These are phyloP conservation scores for Steinernema carpocapsae DNA, from an alignment of 2,888 invertebrate species.

Conservation along the genomic window DNA sequence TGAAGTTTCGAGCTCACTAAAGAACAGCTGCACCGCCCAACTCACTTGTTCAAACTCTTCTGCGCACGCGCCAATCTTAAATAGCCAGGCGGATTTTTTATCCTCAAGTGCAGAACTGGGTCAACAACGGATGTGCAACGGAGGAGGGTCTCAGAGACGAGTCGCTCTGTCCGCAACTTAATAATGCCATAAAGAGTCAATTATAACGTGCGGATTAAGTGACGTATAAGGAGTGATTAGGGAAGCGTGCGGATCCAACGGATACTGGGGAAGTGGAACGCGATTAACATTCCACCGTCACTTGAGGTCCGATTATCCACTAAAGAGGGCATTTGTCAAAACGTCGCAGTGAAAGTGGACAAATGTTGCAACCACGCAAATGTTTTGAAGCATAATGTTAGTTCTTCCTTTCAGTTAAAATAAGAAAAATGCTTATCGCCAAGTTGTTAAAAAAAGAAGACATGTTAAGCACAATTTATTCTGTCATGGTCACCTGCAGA, in stretches of 20 bases:
- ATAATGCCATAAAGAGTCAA: constrained; percentile 8
- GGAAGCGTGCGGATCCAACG: background rate
- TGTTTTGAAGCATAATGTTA: too few species aligned
- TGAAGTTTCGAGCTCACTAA: background rate
- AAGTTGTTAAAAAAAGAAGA: too few species aligned
- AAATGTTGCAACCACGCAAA: too few species aligned
- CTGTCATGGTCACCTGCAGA: too few species aligned
- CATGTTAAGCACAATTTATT: too few species aligned
- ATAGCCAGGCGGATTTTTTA: constrained; percentile 9
- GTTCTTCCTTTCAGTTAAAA: too few species aligned
- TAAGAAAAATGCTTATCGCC: too few species aligned
- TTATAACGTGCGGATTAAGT: constrained; percentile 30
- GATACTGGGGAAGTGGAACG: background rate
- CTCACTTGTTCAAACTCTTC: background rate
- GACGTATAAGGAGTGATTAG: background rate
- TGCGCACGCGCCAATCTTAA: background rate
- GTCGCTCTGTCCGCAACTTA: background rate
- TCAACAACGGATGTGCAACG: constrained; percentile 31
- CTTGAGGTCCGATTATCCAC: too few species aligned
- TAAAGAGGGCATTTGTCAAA: too few species aligned
- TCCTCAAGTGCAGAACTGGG: constrained; percentile 8
- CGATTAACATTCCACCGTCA: constrained; percentile 27
- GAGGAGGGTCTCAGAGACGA: background rate
- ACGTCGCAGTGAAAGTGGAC: too few species aligned
- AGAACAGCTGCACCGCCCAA: too few species aligned